Evolutionary conservation across 2,113 vertebrate genomes (phyloP).

Genomic region (Lethenteron reissneri): DNA sequence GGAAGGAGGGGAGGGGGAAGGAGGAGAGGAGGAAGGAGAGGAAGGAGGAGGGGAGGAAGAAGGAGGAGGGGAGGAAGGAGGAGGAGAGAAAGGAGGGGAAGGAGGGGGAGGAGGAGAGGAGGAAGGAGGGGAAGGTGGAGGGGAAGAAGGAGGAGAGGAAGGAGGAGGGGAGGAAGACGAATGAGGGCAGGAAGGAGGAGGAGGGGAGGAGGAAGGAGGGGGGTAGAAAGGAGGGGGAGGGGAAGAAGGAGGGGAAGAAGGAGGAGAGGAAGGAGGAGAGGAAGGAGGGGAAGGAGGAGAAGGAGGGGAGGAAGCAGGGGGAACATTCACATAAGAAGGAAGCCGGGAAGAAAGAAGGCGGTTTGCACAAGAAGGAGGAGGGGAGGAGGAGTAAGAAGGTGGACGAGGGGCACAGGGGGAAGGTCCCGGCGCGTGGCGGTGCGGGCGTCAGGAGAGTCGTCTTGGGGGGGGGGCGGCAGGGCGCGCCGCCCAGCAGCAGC

Average conservation of each 20-base stretch:
- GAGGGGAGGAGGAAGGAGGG: neutral
- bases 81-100: accelerated
- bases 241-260: neutral
- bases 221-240: neutral
- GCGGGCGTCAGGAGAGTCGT: too few species aligned
- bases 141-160: neutral
- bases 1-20: neutral
- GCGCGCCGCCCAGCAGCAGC: too few species aligned
- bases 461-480: too few species aligned
- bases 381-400: too few species aligned
- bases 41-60: accelerated
- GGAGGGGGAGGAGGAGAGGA: neutral
- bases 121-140: neutral
- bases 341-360: too few species aligned
- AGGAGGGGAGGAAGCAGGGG: too few species aligned
- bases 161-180: neutral
- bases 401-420: too few species aligned
- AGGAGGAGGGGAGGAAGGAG: accelerated
- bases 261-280: neutral
- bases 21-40: neutral
- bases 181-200: neutral
- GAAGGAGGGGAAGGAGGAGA: too few species aligned
- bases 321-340: too few species aligned
- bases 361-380: too few species aligned
- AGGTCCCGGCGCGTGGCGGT: too few species aligned